Base-by-base conservation (phyloP, 1,140 invertebrate genomes). In the Penaeus chinensis region DNA sequence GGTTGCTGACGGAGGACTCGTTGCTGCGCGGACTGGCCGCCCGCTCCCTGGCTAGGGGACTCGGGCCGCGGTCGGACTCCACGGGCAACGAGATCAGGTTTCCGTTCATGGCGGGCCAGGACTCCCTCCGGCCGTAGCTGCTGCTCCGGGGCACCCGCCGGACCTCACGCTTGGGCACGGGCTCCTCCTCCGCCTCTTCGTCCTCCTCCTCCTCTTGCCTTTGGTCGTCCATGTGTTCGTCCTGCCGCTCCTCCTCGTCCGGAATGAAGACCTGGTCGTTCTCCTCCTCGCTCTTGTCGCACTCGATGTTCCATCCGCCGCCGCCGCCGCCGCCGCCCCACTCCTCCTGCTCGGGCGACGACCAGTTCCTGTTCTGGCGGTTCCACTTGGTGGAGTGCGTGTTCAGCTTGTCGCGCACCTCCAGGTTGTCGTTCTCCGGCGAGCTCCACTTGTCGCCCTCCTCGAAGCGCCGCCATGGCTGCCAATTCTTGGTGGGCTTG, bases 201-300 rank as follows among this genome's bases (percentile, higher is more conserved):
- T 37, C 13, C 69, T 24, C 42, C 18, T 74, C 71, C 71, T 74
- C 42, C 71, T 27, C 42, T 37, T 37, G 27, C 24, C 42, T 74
- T 27, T 32, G 24, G 7, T 74, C n/a, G 4, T 74, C 71, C n/a
- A 2, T 20, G 8, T n/a, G 18, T 4, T 74, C 71, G 13, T 24
- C 32, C 7, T 69, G 8, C n/a, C 54, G 22, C 7, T 24, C 19
- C 4, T 69, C 27, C 11, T 82, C 86, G 62, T 87, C 86, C 13
- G 78, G 81, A 32, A 87, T 27, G 37, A 87, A 87, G 3, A 87
- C 86, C 69, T 87, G 86, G 42, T 87, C 86, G 60, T 87, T 87
- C n/a, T 87, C 86, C 32, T 87, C 86, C 37, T 87, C 86, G 47
- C 86, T 87, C 81, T 83, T 87, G 71, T 87, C 86, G 54, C 86